Evolutionary conservation across 2,113 vertebrate genomes (phyloP), one percentile per base, ranked within the genome.

Genomic region (Cisticola juncidis): DNA sequence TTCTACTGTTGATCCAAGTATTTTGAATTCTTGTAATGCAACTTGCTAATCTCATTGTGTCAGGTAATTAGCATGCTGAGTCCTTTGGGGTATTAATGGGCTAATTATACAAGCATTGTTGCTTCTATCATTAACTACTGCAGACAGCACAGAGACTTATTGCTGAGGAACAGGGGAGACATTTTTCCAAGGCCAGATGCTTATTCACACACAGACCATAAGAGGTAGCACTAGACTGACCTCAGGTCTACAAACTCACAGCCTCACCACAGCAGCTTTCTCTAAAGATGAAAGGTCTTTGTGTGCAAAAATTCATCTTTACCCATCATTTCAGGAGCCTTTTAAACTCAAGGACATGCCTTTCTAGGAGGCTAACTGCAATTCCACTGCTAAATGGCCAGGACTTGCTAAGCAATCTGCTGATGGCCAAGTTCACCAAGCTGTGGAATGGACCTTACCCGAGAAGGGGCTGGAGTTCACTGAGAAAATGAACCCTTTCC

Each of bases 21-120:
- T 47, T 92, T 35, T 62, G 47, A 80, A 77, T 86, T 80, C 88
- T 60, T 69, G 18, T 21, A 88, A 72, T 65, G 86, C 66, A 78
- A 21, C 16, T 61, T 45, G 29, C 50, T 92, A 72, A 76, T 73
- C 50, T 77, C 40, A 58, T 14, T 12, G 2, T 70, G 58, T 28
- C 38, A 29, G 57, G 62, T 89, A 91, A 95, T 95, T 73, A 91
- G 81, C 66, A 66, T 51, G 62, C n/a, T 72, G 84, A 91, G 73
- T 93, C 70, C 70, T 85, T 72, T 35, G 68, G 84, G 61, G 53
- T 76, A 95, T 92, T 86, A 92, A 91, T 24, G 35, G 31, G 4
- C 70, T 95, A 90, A 95, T 92, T 90, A 92, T 12, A 69, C 53
- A 78, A 85, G 66, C 57, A 47, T 19, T 87, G 90, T 57, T 68